Conservation (phyloP, 2,888 invertebrate species). For the Drosophila lacicola region DNA sequence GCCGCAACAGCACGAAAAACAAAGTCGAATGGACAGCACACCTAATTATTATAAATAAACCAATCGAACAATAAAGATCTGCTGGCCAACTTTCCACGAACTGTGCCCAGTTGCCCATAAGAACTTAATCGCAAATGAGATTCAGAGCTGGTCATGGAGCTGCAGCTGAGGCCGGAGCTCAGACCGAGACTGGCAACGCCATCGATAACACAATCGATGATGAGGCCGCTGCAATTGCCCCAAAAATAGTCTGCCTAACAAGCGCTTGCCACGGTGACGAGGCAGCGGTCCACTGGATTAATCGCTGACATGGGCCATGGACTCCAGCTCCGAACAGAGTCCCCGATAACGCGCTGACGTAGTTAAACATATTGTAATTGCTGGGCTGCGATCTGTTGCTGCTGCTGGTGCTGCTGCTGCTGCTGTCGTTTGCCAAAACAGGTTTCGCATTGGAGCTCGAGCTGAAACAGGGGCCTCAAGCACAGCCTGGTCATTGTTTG, state of each 20-base stretch:
- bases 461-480: conserved; percentile 8
- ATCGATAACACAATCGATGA: conserved; percentile 83
- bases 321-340: conserved; percentile 27
- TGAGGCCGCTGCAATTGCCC: conserved; percentile 63
- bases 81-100: conserved; percentile 77
- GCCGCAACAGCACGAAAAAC: conserved; percentile 39
- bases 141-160: conserved; percentile 52
- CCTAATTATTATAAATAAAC: conserved; percentile 85
- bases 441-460: conserved; percentile 50
- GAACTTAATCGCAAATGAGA: conserved; percentile 82
- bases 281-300: conserved; percentile 83
- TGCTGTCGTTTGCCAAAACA: conserved; percentile 62
- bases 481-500: conserved; percentile 69
- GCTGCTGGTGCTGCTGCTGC: conserved; percentile 47
- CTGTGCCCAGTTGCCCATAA: conserved; percentile 68
- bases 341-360: conserved; percentile 80
- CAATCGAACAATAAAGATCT: conserved; percentile 84
- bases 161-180: conserved; percentile 8
- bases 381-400: conserved; percentile 63
- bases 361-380: conserved; percentile 85
- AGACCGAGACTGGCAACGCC: conserved; percentile 69
- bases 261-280: conserved; percentile 79
- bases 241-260: conserved; percentile 67
- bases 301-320: conserved; percentile 83
- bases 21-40: conserved; percentile 76